These are phyloP conservation scores for Malurus elegans DNA, from an alignment of 2,113 vertebrate genomes.

Conservation along the genomic window DNA sequence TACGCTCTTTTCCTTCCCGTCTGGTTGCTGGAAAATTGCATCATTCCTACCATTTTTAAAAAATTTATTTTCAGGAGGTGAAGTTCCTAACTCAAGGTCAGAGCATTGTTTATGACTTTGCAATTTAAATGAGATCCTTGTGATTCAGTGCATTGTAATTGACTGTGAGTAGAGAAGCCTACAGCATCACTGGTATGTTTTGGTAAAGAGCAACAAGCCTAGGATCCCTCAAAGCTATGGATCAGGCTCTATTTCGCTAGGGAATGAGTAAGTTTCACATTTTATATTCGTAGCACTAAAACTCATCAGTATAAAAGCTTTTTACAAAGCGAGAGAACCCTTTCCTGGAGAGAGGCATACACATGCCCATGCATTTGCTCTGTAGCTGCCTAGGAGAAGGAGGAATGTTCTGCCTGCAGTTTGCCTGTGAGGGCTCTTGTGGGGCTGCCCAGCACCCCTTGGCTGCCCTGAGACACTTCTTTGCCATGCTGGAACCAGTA, in stretches of 20 bases:
- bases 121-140: background rate
- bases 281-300: background rate
- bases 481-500: background rate
- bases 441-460: background rate
- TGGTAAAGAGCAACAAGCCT: background rate
- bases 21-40: conserved; percentile 1
- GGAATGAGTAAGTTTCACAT: background rate
- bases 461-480: background rate
- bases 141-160: background rate
- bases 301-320: background rate
- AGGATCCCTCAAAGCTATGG: background rate
- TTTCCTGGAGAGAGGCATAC: background rate
- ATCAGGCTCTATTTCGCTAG: background rate
- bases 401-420: background rate
- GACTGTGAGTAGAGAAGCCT: background rate
- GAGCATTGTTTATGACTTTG: background rate
- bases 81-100: background rate
- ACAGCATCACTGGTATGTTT: background rate
- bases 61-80: background rate
- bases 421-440: background rate
- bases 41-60: background rate
- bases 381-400: background rate
- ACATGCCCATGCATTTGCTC: accelerated
- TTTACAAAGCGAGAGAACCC: background rate
- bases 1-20: conserved; percentile 1